A percentile compares a stretch with the other conserved stretches of the same genome.
Conservation (phyloP, 1,140 invertebrate genomes). For the Scaptomyza hsui region DNA sequence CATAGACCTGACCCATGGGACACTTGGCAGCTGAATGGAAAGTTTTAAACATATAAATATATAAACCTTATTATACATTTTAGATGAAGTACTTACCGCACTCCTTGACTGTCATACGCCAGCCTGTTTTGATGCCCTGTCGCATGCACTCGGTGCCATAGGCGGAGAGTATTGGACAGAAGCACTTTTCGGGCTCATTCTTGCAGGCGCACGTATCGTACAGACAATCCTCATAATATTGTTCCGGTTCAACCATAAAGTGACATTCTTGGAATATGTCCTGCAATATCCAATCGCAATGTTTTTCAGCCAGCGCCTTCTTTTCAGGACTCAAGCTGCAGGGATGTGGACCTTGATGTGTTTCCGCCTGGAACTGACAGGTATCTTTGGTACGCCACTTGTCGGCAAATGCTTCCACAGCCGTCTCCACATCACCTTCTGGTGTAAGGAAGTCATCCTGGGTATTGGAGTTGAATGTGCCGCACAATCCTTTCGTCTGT, state of each 20-base stretch:
- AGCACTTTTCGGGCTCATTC: slow-evolving; percentile 87
- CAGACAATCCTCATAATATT: slow-evolving; percentile 92
- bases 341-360: slow-evolving; percentile 86
- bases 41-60: neutral
- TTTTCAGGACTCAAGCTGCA: slow-evolving; percentile 90
- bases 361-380: slow-evolving; percentile 87
- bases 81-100: slow-evolving; percentile 86
- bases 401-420: slow-evolving; percentile 91
- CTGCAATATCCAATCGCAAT: slow-evolving; percentile 88
- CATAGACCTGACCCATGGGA: slow-evolving; percentile 90
- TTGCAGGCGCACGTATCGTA: slow-evolving; percentile 95
- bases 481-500: slow-evolving; percentile 92
- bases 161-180: slow-evolving; percentile 91
- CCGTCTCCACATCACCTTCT: slow-evolving; percentile 92
- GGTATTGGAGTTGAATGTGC: slow-evolving; percentile 94
- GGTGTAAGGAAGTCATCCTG: slow-evolving; percentile 95
- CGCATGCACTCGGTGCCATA: slow-evolving; percentile 92
- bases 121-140: slow-evolving; percentile 89
- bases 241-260: slow-evolving; percentile 90
- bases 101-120: slow-evolving; percentile 90
- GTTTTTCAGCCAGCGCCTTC: slow-evolving; percentile 87
- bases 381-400: slow-evolving; percentile 93
- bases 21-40: slow-evolving; percentile 87
- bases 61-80: too few relatives aligned
- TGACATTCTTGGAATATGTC: slow-evolving; percentile 92